phyloP scores from a whole-genome alignment of 2,888 invertebrate genomes.

The Pecten maximus region DNA sequence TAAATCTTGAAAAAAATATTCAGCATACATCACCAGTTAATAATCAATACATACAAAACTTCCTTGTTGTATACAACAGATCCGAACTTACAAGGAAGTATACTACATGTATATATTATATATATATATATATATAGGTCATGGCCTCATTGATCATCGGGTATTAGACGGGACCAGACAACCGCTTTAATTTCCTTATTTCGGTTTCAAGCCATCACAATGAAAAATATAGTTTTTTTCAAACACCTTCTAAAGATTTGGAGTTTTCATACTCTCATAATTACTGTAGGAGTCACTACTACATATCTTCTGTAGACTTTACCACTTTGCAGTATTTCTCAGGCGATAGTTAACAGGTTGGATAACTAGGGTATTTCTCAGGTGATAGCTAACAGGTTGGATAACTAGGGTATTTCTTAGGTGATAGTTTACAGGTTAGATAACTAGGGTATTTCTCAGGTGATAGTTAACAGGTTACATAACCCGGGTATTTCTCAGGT shows the following conservation, averaged over 20 bases:
- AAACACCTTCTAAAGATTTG: neutral
- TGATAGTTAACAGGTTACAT: no score
- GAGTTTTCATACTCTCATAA: neutral
- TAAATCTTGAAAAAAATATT: neutral
- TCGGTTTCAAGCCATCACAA: neutral
- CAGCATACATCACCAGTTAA: neutral
- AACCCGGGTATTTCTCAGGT: no score
- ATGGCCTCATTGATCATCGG: neutral
- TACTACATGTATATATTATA: neutral
- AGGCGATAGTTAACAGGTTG: no score
- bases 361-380: no score
- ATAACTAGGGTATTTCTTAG: no score
- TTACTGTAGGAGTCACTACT: neutral
- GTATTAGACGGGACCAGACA: no score
- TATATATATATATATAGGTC: neutral
- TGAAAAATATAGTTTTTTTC: no score
- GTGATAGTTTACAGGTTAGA: no score
- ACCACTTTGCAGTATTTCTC: no score
- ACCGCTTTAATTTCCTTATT: neutral
- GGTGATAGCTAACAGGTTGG: no score
- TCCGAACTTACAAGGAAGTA: neutral
- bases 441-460: no score
- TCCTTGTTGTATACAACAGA: neutral
- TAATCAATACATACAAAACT: neutral
- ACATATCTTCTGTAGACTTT: neutral